Evolutionary conservation across 1,140 invertebrate species (phyloP), one percentile per base, ranked within the genome.

Genomic region (Lordiphosa mommai): DNA sequence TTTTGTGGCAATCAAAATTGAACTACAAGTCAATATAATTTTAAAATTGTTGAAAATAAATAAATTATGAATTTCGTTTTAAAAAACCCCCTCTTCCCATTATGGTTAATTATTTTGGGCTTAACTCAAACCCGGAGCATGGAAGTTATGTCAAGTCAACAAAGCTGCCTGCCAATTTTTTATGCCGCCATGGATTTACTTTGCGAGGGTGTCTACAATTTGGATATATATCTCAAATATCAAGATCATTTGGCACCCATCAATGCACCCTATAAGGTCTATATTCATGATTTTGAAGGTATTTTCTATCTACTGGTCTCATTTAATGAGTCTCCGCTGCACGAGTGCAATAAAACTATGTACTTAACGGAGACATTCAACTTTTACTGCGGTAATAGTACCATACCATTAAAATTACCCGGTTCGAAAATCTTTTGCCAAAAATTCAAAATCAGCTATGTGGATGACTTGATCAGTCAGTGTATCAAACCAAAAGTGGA

Each of bases 191-290:
- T 61, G 1, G 5, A 61, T 5, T 9, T 55, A 1, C 38, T 52
- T 5, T 61, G 41, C 34, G 7, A n/a, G 4, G 58, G 51, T 4
- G 17, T n/a, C 9, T 55, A 38, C 10, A 46, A 7, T n/a, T 7
- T 1, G 8, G 41, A 61, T 27, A 36, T 47, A 0, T 27, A 38
- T 5, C 5, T 56, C 0, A 38, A 37, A 4, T 61, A 56, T 36
- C 55, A 23, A 9, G 60, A 49, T 16, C 2, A 1, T 9, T 9
- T 36, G 14, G 38, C 32, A 1, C 4, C 1, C 1, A 10, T 44
- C 4, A 16, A 43, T 44, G 30, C n/a, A 9, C 41, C 34, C 10
- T 57, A 57, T 6, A 57, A 30, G 23, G 17, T 61, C 0, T 61
- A 47, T 10, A 16, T 16, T 3, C 5, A 36, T 2, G 23, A 29